Evolutionary conservation across 2,888 invertebrate species (phyloP).

Genomic region (Scaptomyza parva): DNA sequence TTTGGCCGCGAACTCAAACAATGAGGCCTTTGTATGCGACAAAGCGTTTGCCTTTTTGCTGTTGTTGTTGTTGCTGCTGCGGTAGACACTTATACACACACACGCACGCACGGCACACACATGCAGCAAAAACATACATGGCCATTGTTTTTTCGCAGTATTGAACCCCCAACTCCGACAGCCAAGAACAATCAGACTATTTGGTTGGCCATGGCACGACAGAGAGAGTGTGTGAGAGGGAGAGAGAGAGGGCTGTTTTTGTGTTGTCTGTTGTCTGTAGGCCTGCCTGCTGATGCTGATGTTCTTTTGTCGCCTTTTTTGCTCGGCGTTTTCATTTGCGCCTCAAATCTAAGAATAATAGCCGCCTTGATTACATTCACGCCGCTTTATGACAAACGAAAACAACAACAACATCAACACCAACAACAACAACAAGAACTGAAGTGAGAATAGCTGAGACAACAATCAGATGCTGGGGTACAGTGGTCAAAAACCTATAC

Average conservation of each 20-base stretch:
- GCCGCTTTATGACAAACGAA: slow-evolving; percentile 73
- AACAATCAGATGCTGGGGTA: slow-evolving; percentile 36
- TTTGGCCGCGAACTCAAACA: slow-evolving; percentile 52
- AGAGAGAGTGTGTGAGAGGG: neutral
- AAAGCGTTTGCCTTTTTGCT: slow-evolving; percentile 64
- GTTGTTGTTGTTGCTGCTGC: slow-evolving; percentile 19
- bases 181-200: slow-evolving; percentile 1
- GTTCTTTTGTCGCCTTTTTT: slow-evolving; percentile 14
- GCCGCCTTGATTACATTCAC: slow-evolving; percentile 77
- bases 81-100: slow-evolving; percentile 33
- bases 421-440: slow-evolving; percentile 39
- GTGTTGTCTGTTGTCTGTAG: slow-evolving; percentile 5
- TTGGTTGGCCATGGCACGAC: neutral
- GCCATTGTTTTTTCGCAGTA: slow-evolving; percentile 69
- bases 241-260: slow-evolving; percentile 11
- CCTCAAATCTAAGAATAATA: slow-evolving; percentile 78
- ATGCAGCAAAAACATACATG: too few species aligned
- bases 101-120: slow-evolving; percentile 22
- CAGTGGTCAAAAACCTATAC: slow-evolving; percentile 22
- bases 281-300: slow-evolving; percentile 11
- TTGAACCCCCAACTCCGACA: slow-evolving; percentile 47
- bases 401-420: slow-evolving; percentile 38
- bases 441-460: slow-evolving; percentile 22
- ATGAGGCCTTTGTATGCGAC: slow-evolving; percentile 69
- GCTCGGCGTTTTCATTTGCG: slow-evolving; percentile 69